These are phyloP conservation scores for Clarias platycephalus DNA, from an alignment of 2,797 vertebrate genomes.

Conservation along the genomic window DNA sequence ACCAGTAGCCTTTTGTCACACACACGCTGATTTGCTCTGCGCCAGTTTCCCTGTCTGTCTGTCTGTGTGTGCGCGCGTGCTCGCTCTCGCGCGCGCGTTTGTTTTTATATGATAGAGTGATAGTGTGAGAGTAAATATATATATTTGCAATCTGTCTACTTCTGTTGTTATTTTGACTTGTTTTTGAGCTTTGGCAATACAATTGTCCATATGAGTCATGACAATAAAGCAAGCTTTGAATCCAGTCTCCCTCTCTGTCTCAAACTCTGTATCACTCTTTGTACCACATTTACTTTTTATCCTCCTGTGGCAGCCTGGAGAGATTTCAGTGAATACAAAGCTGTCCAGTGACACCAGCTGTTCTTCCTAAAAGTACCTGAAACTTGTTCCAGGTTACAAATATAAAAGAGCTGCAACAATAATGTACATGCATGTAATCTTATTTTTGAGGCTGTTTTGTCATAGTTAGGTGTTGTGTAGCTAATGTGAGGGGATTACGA, in stretches of 20 bases:
- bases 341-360: background rate
- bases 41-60: background rate
- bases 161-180: background rate
- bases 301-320: background rate
- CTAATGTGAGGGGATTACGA: background rate
- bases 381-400: background rate
- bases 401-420: background rate
- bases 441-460: background rate
- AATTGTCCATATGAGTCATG: too few relatives aligned
- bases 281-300: background rate
- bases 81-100: too few relatives aligned
- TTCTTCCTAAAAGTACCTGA: background rate
- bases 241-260: background rate
- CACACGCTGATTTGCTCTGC: background rate
- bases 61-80: background rate
- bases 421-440: background rate
- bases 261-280: background rate
- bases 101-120: background rate
- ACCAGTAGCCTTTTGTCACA: slow-evolving; percentile 14
- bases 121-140: background rate
- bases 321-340: background rate
- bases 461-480: background rate
- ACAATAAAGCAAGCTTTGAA: too few relatives aligned
- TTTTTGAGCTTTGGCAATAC: background rate
- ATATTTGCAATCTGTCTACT: background rate